Conservation (phyloP, 2,113 vertebrate species). For the Phalacrocorax aristotelis region DNA sequence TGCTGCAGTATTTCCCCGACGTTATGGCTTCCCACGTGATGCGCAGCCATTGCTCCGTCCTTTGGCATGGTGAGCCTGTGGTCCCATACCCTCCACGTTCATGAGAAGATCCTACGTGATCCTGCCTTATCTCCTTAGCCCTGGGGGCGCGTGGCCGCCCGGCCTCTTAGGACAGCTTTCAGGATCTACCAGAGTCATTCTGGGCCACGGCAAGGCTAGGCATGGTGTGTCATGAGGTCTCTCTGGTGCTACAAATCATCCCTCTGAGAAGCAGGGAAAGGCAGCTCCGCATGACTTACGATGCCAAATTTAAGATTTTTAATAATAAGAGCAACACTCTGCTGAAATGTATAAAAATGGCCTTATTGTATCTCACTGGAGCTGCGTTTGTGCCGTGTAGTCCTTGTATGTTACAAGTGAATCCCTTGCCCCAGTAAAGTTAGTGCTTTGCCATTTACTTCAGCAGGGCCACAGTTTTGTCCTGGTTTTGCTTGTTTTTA, state of each 20-base stretch:
- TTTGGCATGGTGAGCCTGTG: neutral
- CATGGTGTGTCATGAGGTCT: neutral
- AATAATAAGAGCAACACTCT: fast-evolving
- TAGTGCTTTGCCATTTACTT: neutral
- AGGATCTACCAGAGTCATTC: neutral
- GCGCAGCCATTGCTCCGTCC: fast-evolving
- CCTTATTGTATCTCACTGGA: neutral
- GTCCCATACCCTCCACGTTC: neutral
- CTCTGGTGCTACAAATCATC: fast-evolving
- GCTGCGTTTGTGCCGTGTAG: neutral
- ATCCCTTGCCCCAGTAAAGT: neutral
- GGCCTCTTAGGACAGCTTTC: neutral
- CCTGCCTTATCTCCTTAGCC: neutral
- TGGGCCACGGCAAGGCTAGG: neutral
- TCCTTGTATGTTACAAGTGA: neutral
- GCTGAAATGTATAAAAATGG: neutral
- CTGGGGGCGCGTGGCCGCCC: fast-evolving
- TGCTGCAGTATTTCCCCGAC: neutral
- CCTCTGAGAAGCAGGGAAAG: neutral
- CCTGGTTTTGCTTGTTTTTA: neutral
- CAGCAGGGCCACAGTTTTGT: neutral
- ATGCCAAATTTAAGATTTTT: neutral
- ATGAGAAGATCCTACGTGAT: neutral
- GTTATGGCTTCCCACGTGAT: neutral
- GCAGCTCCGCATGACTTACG: fast-evolving